These are phyloP conservation scores for Papilio machaon DNA, from an alignment of 1,140 invertebrate species.

Conservation along the genomic window DNA sequence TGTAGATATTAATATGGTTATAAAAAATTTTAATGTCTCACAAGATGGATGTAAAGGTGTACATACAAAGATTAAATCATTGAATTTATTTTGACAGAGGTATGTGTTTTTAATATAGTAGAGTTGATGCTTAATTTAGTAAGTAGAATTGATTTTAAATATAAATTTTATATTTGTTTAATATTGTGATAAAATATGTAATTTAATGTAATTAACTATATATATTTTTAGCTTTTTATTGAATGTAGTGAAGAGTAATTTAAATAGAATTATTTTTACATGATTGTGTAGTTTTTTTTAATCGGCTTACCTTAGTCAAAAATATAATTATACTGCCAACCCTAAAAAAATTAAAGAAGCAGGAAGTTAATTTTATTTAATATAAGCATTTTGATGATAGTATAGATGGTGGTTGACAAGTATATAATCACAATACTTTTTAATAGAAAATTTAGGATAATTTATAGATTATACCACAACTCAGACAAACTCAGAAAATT, in stretches of 20 bases:
- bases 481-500: too few species aligned
- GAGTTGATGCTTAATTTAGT: background rate
- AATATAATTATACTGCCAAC: too few species aligned
- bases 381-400: too few species aligned
- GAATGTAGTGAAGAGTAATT: constrained; percentile 35
- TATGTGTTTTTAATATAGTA: constrained; percentile 45
- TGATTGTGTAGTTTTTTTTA: constrained; percentile 1
- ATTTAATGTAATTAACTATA: background rate
- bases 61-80: constrained; percentile 68
- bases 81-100: constrained; percentile 57
- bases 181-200: constrained; percentile 1
- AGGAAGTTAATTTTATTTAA: too few species aligned
- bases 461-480: too few species aligned
- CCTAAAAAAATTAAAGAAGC: too few species aligned
- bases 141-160: background rate
- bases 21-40: constrained; percentile 70
- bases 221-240: constrained; percentile 41
- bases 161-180: background rate
- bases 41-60: constrained; percentile 77
- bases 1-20: constrained; percentile 52
- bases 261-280: constrained; percentile 43
- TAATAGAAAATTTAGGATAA: too few species aligned
- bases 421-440: too few species aligned
- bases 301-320: too few species aligned
- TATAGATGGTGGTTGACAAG: too few species aligned